These are phyloP conservation scores for Podarcis muralis DNA, from an alignment of 2,113 vertebrate species.

Conservation along the genomic window DNA sequence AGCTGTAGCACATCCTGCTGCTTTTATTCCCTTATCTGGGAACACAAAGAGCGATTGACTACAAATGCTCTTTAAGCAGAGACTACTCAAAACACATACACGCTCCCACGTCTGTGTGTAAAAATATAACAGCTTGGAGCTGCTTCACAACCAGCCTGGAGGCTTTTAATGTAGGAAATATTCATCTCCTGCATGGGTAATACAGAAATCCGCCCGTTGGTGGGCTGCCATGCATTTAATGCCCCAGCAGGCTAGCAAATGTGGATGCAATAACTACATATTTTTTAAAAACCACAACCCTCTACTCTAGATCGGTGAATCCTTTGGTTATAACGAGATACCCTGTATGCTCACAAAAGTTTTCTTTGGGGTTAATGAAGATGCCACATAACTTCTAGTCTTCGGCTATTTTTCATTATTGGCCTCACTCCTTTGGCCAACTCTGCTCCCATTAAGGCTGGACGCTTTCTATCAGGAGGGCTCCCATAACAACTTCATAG, in stretches of 20 bases:
- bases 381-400: not conserved
- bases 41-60: not conserved
- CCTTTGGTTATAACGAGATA: not conserved
- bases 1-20: not conserved
- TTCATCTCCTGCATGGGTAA: not conserved
- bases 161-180: not conserved
- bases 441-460: not conserved
- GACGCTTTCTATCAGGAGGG: not conserved
- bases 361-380: not conserved
- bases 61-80: slow-evolving; percentile 3
- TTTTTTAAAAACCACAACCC: not conserved
- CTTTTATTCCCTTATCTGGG: not conserved
- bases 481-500: not conserved
- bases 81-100: not conserved
- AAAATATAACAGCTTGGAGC: not conserved
- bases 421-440: not conserved
- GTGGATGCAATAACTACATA: not conserved
- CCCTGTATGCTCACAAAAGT: too few relatives aligned
- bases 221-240: not conserved
- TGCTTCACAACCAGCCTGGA: not conserved
- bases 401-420: not conserved
- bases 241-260: not conserved
- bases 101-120: not conserved
- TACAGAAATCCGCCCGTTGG: not conserved
- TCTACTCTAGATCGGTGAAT: not conserved